Conservation (phyloP, 2,797 vertebrate genomes). For the Arrhamphus sclerolepis region DNA sequence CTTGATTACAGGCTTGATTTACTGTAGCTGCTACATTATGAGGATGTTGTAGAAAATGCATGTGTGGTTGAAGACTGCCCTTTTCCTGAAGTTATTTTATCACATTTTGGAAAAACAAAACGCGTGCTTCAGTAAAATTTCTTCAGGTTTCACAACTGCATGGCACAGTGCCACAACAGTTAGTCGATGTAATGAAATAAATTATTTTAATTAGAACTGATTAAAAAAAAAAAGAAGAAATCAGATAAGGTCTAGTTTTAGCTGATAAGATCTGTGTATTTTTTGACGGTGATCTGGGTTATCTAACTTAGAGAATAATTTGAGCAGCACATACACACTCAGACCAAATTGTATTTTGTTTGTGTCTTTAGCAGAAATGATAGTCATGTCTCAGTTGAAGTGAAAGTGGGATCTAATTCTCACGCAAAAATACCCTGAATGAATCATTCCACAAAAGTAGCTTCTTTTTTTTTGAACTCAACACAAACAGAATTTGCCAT, state of each 20-base stretch:
- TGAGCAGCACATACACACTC: not conserved
- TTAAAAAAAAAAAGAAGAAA: not conserved
- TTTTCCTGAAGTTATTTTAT: conserved; percentile 4
- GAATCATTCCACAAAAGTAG: conserved; percentile 16
- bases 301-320: not conserved
- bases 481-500: conserved; percentile 7
- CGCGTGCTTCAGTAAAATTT: conserved; percentile 12
- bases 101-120: conserved; percentile 10
- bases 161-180: not conserved
- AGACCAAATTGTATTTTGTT: not conserved
- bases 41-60: conserved; percentile 32
- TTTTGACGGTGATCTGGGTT: not conserved
- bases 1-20: conserved; percentile 65
- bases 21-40: conserved; percentile 35
- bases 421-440: conserved; percentile 23
- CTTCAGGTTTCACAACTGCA: not conserved
- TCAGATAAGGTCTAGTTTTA: no score
- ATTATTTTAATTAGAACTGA: not conserved
- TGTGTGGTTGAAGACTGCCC: conserved; percentile 9
- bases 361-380: conserved; percentile 33
- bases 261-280: not conserved
- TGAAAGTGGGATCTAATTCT: conserved; percentile 52
- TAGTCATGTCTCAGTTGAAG: conserved; percentile 48
- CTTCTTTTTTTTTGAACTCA: not conserved
- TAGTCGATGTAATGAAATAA: not conserved